A percentile compares a stretch with the other conserved stretches of the same genome.
These are phyloP conservation scores for Syrphus vitripennis DNA, from an alignment of 2,888 invertebrate species.

Conservation along the genomic window DNA sequence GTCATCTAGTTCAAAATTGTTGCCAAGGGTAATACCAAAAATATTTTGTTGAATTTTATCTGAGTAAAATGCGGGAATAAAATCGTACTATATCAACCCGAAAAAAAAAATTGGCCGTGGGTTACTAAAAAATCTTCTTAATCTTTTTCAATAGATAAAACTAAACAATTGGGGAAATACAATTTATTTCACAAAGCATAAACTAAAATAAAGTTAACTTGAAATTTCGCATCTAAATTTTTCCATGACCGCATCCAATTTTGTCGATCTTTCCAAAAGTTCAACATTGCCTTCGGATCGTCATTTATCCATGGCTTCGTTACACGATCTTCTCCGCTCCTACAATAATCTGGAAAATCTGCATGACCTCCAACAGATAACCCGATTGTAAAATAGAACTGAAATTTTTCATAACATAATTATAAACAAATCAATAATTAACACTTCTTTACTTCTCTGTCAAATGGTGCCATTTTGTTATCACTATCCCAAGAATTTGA, in stretches of 20 bases:
- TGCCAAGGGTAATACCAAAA: too few relatives aligned
- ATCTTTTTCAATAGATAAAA: too few relatives aligned
- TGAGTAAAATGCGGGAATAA: too few relatives aligned
- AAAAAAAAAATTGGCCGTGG: too few relatives aligned
- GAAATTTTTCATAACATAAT: slow-evolving; percentile 59
- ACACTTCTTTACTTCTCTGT: slow-evolving; percentile 84
- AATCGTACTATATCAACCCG: too few relatives aligned
- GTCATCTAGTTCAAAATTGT: too few relatives aligned
- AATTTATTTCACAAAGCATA: slow-evolving; percentile 74
- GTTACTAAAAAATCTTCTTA: too few relatives aligned
- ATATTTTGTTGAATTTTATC: too few relatives aligned
- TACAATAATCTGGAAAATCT: slow-evolving; percentile 85
- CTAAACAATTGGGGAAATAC: too few relatives aligned
- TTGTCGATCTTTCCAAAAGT: slow-evolving; percentile 86
- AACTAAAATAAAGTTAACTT: slow-evolving; percentile 78
- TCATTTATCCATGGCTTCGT: slow-evolving; percentile 89
- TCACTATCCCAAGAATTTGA: slow-evolving; percentile 84
- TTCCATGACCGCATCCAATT: slow-evolving; percentile 88
- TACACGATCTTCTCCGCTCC: slow-evolving; percentile 52
- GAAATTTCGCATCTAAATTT: slow-evolving; percentile 81
- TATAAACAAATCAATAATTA: neutral
- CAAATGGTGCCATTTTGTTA: slow-evolving; percentile 86
- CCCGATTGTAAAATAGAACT: slow-evolving; percentile 91
- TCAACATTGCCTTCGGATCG: slow-evolving; percentile 85
- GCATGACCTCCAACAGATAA: slow-evolving; percentile 89